Base-by-base conservation (phyloP, 2,113 vertebrate species). In the Rhabdomys dilectus region DNA sequence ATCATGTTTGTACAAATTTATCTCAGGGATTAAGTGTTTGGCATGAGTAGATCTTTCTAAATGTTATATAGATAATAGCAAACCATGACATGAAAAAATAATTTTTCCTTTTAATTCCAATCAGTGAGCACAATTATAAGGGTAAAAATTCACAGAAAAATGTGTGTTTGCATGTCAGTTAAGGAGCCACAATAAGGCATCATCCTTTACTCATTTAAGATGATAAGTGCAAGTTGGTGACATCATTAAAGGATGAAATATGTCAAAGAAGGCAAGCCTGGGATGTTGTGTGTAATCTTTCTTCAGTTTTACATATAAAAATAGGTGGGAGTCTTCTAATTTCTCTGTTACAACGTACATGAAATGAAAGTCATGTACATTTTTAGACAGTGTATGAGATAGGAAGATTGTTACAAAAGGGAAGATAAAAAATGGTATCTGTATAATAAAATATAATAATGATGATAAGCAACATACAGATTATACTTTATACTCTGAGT, bases 101-200 rank as follows among this genome's bases (percentile, higher is more conserved):
- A 66, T 73, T 42, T 39, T 11, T 26, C 56, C 73, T 56, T 90
- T 64, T 21, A n/a, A n/a, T 42, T 68, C 91, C 24, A 6, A 90
- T 64, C 19, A 5, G 62, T 92, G 48, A 93, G n/a, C 7, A 73
- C 1, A n/a, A 22, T 84, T 92, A n/a, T 93, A 48, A 66, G n/a
- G 34, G 45, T 81, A 51, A 70, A 60, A 66, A 94, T 93, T 91
- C 68, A 89, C 31, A 62, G 87, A 91, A 91, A 5, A 17, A 48
- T 86, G 24, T 77, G 34, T 22, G 53, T 96, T 91, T 73, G 53
- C 34, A 36, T 91, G 81, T 89, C 51, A 95, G 36, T 72, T 95
- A 82, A 66, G 34, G 6, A 88, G 15, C 31, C 8, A 42, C 53
- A 39, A 19, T 7, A 90, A 53, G 39, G 10, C 42, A 17, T 77